phyloP scores from a whole-genome alignment of 2,113 vertebrate genomes.

The Atlantisia rogersi region DNA sequence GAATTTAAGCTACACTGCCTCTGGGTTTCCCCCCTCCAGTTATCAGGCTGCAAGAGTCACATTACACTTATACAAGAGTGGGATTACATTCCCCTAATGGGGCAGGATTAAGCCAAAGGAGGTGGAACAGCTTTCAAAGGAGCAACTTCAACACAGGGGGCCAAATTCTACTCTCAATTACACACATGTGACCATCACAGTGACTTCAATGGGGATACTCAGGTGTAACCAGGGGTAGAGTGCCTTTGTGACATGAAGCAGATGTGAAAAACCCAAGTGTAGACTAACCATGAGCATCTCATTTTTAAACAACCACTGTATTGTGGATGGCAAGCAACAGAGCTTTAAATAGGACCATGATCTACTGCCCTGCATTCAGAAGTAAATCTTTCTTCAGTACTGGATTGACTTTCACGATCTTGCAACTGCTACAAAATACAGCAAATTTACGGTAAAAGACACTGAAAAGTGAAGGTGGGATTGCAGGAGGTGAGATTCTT shows the following conservation, averaged over 20 bases:
- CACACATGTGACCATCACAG: conserved; percentile 29
- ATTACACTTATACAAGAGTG: conserved; percentile 59
- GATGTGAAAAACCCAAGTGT: conserved; percentile 13
- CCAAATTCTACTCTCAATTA: conserved; percentile 68
- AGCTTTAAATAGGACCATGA: not conserved
- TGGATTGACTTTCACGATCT: not conserved
- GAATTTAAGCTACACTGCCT: conserved; percentile 48
- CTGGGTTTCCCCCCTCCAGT: not conserved
- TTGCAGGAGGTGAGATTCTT: not conserved
- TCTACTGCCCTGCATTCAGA: not conserved
- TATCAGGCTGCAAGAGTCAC: conserved; percentile 50
- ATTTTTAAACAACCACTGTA: not conserved
- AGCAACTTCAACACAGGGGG: conserved; percentile 59
- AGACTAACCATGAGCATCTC: not conserved
- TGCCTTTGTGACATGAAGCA: conserved; percentile 12
- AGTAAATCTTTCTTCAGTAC: not conserved
- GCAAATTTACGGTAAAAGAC: not conserved
- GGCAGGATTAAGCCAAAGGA: conserved; percentile 57
- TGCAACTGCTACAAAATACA: not conserved
- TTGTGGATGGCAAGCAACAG: not conserved
- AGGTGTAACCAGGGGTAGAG: conserved; percentile 33
- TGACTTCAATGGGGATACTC: conserved; percentile 49
- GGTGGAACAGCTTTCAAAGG: conserved; percentile 62
- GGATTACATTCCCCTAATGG: conserved; percentile 60
- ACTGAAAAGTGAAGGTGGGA: not conserved